phyloP scores from a whole-genome alignment of 2,797 vertebrate genomes.

The Manis javanica region DNA sequence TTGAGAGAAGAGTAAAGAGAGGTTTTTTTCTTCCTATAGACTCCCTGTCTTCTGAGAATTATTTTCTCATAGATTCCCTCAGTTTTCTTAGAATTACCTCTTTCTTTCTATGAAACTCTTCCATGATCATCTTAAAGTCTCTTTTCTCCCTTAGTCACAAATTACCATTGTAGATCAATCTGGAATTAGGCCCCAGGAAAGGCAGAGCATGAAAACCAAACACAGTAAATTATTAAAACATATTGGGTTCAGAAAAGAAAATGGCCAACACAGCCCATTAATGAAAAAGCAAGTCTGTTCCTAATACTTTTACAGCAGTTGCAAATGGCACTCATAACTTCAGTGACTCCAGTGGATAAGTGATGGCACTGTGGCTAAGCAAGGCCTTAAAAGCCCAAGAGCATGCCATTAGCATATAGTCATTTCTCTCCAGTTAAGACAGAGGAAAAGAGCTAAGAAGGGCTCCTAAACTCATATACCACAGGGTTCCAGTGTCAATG shows the following conservation, averaged over 20 bases:
- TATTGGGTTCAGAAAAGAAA: constrained; percentile 56
- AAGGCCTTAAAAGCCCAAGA: neutral
- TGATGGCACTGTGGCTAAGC: neutral
- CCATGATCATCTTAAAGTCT: constrained; percentile 20
- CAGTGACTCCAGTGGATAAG: constrained; percentile 29
- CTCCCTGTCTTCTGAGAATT: neutral
- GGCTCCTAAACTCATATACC: neutral
- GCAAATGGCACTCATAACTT: constrained; percentile 58
- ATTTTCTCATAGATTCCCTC: neutral
- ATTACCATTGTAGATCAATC: constrained; percentile 49
- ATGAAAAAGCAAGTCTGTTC: constrained; percentile 40
- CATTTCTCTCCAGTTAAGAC: neutral
- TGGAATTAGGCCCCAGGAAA: constrained; percentile 48
- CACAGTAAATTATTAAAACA: constrained; percentile 18
- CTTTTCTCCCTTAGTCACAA: constrained; percentile 40
- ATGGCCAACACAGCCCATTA: constrained; percentile 41
- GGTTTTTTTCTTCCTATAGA: neutral
- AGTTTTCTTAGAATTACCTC: constrained; percentile 6
- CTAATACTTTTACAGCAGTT: constrained; percentile 57
- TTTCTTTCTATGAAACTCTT: constrained; percentile 14
- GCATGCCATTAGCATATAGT: neutral
- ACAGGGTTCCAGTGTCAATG: neutral
- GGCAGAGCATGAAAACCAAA: constrained; percentile 49
- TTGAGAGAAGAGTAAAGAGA: neutral
- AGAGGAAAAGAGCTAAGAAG: constrained; percentile 33